These are phyloP conservation scores for Neomicropteryx cornuta DNA, from an alignment of 1,140 invertebrate species.

Conservation along the genomic window DNA sequence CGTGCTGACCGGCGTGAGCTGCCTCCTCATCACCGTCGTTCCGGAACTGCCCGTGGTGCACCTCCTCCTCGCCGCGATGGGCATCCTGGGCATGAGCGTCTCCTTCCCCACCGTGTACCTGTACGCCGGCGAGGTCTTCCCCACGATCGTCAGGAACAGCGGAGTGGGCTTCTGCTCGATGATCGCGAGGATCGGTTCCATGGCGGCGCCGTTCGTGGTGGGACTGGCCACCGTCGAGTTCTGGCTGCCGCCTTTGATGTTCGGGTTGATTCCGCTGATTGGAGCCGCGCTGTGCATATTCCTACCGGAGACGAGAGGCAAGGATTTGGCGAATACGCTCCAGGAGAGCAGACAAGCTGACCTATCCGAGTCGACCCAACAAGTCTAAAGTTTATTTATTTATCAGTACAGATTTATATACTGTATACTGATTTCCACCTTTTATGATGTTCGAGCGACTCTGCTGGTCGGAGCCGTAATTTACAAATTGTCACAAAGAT, in stretches of 20 bases:
- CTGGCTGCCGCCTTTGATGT: conserved; percentile 48
- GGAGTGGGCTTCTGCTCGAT: conserved; percentile 47
- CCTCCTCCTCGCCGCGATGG: conserved; percentile 41
- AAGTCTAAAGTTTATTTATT: no score
- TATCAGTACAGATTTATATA: no score
- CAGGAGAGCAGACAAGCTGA: conserved; percentile 1
- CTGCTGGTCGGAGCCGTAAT: no score
- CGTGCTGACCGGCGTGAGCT: conserved; percentile 32
- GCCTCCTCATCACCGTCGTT: conserved; percentile 33
- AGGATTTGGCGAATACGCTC: conserved; percentile 5
- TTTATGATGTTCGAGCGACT: no score
- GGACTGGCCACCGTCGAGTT: conserved; percentile 15
- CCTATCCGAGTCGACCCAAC: no score
- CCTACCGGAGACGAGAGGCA: conserved; percentile 48
- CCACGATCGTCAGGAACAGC: conserved; percentile 44
- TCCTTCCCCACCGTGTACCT: conserved; percentile 45
- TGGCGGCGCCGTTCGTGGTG: conserved; percentile 41
- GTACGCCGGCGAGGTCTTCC: conserved; percentile 46
- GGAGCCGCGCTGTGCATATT: conserved; percentile 45
- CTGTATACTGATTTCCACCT: no score
- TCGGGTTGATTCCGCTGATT: conserved; percentile 45
- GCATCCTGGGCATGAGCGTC: conserved; percentile 47
- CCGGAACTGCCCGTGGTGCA: conserved; percentile 23
- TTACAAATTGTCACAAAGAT: no score
- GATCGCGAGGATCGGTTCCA: conserved; percentile 44